These are phyloP conservation scores for Brachypteracias leptosomus DNA, from an alignment of 2,113 vertebrate species.

Conservation along the genomic window DNA sequence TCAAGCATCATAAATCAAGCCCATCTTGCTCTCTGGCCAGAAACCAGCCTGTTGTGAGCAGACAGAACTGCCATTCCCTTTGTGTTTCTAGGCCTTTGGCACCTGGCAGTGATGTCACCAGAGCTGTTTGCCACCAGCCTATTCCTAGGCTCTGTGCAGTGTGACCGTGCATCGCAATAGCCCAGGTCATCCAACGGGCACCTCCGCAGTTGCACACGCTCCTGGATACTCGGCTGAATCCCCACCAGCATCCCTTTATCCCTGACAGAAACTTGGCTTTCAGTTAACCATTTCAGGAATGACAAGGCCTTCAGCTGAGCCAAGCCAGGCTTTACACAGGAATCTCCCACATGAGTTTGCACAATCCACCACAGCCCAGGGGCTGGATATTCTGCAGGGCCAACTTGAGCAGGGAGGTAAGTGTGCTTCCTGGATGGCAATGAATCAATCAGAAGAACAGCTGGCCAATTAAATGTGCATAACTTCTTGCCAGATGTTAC, in stretches of 20 bases:
- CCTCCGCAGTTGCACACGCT: not conserved
- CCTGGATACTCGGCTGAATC: not conserved
- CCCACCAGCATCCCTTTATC: not conserved
- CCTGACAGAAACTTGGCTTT: not conserved
- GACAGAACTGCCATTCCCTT: not conserved
- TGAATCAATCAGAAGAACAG: constrained; percentile 63
- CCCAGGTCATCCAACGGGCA: rapidly evolving
- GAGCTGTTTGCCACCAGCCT: not conserved
- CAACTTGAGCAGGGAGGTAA: not conserved
- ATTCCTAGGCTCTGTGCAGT: not conserved
- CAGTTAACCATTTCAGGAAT: not conserved
- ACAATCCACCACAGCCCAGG: not conserved
- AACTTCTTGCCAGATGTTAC: constrained; percentile 65
- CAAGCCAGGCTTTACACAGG: not conserved
- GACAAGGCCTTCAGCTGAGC: not conserved
- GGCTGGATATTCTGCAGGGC: not conserved
- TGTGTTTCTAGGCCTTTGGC: not conserved
- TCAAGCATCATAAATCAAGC: not conserved
- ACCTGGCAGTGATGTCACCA: not conserved
- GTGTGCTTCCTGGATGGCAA: constrained; percentile 13
- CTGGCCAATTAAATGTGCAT: constrained; percentile 50
- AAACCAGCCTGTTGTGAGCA: not conserved
- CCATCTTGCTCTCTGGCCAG: not conserved
- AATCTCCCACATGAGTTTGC: not conserved
- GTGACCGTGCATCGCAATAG: rapidly evolving